These are phyloP conservation scores for Lepeophtheirus nordmannii DNA, from an alignment of 2,888 invertebrate species.

Conservation along the genomic window DNA sequence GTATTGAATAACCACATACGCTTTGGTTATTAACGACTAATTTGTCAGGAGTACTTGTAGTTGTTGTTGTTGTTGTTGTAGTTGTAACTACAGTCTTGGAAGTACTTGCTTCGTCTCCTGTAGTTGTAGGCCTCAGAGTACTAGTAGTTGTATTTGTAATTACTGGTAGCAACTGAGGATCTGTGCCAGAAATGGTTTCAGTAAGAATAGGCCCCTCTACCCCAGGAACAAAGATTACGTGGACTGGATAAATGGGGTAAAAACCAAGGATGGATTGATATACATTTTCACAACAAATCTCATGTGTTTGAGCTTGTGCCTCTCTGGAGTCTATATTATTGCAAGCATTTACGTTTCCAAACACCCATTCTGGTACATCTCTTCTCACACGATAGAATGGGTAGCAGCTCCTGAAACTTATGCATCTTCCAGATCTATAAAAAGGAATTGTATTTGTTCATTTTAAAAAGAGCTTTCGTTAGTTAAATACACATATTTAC, in stretches of 20 bases:
- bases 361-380: background rate
- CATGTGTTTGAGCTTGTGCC: background rate
- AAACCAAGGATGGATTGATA: background rate
- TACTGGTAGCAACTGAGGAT: background rate
- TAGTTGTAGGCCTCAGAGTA: background rate
- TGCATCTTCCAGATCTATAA: background rate
- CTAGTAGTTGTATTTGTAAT: background rate
- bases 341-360: background rate
- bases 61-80: background rate
- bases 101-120: background rate
- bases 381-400: background rate
- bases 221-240: background rate
- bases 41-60: background rate
- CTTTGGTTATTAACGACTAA: background rate
- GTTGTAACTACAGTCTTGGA: background rate
- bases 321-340: background rate
- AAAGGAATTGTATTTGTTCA: no score
- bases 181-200: background rate
- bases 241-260: background rate
- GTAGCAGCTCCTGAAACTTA: background rate
- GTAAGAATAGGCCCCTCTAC: background rate
- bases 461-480: no score
- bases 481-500: no score
- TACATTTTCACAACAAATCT: background rate
- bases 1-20: constrained; percentile 9